These are phyloP conservation scores for Seira musarum DNA, from an alignment of 2,888 invertebrate genomes.

Conservation along the genomic window DNA sequence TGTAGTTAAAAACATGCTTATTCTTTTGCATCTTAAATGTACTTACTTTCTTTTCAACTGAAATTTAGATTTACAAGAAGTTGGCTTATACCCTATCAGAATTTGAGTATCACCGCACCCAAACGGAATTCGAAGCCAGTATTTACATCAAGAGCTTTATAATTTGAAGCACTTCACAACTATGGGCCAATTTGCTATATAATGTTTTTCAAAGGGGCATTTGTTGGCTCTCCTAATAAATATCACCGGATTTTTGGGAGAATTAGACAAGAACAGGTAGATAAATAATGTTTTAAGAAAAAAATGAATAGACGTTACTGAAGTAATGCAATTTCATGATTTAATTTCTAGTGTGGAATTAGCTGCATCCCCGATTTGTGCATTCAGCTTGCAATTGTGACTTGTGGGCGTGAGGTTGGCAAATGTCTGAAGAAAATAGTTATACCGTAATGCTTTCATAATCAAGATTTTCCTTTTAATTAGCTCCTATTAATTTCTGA, in stretches of 20 bases:
- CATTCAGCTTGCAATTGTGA: conserved; percentile 96
- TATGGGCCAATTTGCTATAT: conserved; percentile 98
- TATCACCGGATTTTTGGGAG: conserved; percentile 81
- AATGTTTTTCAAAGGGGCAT: conserved; percentile 90
- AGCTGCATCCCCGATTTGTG: conserved; percentile 94
- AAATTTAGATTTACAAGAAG: conserved; percentile 47
- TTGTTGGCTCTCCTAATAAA: conserved; percentile 85
- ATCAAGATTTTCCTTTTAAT: too few relatives aligned
- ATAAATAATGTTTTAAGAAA: too few relatives aligned
- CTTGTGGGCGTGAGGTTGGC: too few relatives aligned
- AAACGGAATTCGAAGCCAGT: conserved; percentile 96
- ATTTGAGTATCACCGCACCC: conserved; percentile 87
- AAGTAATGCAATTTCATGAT: too few relatives aligned
- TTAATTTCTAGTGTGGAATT: conserved; percentile 47
- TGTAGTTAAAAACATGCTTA: too few relatives aligned
- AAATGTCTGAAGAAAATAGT: too few relatives aligned
- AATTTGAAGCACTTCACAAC: conserved; percentile 81
- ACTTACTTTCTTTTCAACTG: too few relatives aligned
- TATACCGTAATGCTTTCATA: too few relatives aligned
- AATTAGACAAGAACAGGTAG: conserved; percentile 88
- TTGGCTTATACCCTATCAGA: conserved; percentile 89
- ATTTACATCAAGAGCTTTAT: too few relatives aligned
- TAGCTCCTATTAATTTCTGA: too few relatives aligned
- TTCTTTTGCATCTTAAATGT: too few relatives aligned
- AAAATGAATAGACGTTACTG: too few relatives aligned